These are phyloP conservation scores for Sinelater perroti DNA, from an alignment of 2,888 invertebrate genomes.

Conservation along the genomic window DNA sequence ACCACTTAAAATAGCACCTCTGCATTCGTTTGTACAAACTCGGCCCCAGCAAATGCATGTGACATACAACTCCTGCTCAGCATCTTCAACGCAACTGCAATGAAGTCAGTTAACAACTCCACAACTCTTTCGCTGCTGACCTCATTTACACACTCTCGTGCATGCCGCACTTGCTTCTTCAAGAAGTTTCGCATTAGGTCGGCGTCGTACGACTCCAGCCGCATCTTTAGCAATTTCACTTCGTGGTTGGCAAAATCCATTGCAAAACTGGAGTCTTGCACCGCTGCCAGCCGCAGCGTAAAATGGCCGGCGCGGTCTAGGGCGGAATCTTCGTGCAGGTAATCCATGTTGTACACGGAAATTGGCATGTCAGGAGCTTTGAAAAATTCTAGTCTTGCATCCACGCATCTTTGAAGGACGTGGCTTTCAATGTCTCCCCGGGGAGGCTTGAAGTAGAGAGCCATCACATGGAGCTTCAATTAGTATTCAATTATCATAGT, in stretches of 20 bases:
- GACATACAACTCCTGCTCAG: constrained; percentile 22
- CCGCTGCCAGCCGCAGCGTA: constrained; percentile 62
- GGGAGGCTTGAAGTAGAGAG: constrained; percentile 67
- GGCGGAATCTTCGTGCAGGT: constrained; percentile 66
- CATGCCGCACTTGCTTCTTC: constrained; percentile 40
- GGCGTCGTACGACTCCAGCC: constrained; percentile 39
- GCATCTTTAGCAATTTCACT: constrained; percentile 39
- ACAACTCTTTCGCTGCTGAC: constrained; percentile 20
- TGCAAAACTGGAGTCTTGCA: constrained; percentile 55
- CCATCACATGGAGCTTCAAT: no score
- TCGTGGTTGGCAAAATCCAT: constrained; percentile 59
- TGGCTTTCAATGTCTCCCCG: constrained; percentile 65
- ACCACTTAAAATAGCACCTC: constrained; percentile 22
- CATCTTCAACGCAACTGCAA: constrained; percentile 28
- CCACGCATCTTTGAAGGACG: constrained; percentile 64
- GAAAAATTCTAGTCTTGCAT: constrained; percentile 64
- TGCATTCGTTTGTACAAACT: constrained; percentile 29
- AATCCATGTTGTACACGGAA: constrained; percentile 63
- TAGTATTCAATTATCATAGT: no score
- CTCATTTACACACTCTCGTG: constrained; percentile 33
- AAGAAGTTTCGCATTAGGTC: constrained; percentile 36
- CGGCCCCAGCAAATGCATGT: constrained; percentile 24
- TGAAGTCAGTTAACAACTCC: constrained; percentile 8
- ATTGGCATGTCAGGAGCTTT: constrained; percentile 51
- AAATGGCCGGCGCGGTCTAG: constrained; percentile 70